These are phyloP conservation scores for Tetragnatha versicolor DNA, from an alignment of 1,140 invertebrate genomes.

Conservation along the genomic window DNA sequence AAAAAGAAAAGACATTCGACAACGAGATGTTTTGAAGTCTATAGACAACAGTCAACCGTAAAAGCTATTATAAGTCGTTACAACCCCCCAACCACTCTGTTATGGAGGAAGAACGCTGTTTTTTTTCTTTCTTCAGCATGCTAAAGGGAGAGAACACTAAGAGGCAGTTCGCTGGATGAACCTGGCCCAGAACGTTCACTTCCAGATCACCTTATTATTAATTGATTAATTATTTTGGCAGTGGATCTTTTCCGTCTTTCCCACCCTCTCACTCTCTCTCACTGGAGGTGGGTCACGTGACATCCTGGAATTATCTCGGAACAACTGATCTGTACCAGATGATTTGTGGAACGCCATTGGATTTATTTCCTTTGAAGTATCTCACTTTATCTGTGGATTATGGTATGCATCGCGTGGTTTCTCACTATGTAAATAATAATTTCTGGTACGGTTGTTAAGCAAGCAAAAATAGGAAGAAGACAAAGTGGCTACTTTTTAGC, in stretches of 20 bases:
- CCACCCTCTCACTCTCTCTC: constrained; percentile 39
- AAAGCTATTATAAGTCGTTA: constrained; percentile 28
- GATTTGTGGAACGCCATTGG: not conserved
- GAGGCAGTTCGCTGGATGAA: constrained; percentile 50
- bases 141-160: constrained; percentile 48
- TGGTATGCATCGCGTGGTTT: not conserved
- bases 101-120: constrained; percentile 35
- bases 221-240: constrained; percentile 33
- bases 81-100: not conserved
- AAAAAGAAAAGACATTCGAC: constrained; percentile 38
- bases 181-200: constrained; percentile 31
- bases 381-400: not conserved
- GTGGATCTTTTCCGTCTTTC: constrained; percentile 30
- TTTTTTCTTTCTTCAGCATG: too few relatives aligned
- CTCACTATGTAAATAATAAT: too few relatives aligned
- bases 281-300: not conserved
- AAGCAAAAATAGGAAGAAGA: too few relatives aligned
- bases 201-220: constrained; percentile 9
- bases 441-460: too few relatives aligned
- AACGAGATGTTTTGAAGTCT: constrained; percentile 53
- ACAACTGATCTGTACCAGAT: not conserved
- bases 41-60: constrained; percentile 47
- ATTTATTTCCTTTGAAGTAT: not conserved
- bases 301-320: not conserved
- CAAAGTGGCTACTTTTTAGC: too few relatives aligned